Base-by-base conservation (phyloP, 2,888 invertebrate genomes). In the Odontocerum albicorne region DNA sequence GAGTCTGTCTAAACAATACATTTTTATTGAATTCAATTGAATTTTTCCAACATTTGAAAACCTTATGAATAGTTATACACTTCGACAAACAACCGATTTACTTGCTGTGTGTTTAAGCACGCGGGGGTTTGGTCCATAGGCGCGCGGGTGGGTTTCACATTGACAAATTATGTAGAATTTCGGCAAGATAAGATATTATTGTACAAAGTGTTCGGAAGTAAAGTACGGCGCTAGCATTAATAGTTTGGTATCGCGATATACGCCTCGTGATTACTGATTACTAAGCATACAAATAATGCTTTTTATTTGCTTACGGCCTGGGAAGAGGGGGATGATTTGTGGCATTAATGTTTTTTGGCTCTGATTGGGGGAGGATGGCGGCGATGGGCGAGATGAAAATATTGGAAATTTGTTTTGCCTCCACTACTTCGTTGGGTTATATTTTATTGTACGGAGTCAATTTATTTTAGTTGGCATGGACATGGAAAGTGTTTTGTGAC, bases 91-190 rank as follows among this genome's bases (percentile, higher is more conserved):
- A n/a, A n/a, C n/a, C n/a, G n/a, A n/a, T n/a, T n/a, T n/a, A n/a
- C n/a, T n/a, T n/a, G n/a, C n/a, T n/a, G n/a, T n/a, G n/a, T n/a
- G n/a, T n/a, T n/a, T n/a, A n/a, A n/a, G n/a, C n/a, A n/a, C n/a
- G n/a, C n/a, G n/a, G n/a, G n/a, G n/a, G 12, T 38, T 38, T 38
- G 8, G 16, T 10, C 43, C 7, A 15, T 59, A 36, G 46, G 49
- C 52, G 39, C 49, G 59, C 44, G 55, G 44, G 46, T 22, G 40
- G 60, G 36, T 57, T 57, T 51, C 45, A 55, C 54, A 57, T 60
- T 60, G 60, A 57, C 60, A 60, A 60, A 60, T 60, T 60, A 57
- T 55, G 57, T 54, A 57, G 57, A 57, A 40, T 39, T 50, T 22
- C 32, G 12, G 16, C 19, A 12, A 52, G 39, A 52, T 49, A 49